Base-by-base conservation (phyloP, 2,888 invertebrate species). In the Hirtodrosophila duncani region DNA sequence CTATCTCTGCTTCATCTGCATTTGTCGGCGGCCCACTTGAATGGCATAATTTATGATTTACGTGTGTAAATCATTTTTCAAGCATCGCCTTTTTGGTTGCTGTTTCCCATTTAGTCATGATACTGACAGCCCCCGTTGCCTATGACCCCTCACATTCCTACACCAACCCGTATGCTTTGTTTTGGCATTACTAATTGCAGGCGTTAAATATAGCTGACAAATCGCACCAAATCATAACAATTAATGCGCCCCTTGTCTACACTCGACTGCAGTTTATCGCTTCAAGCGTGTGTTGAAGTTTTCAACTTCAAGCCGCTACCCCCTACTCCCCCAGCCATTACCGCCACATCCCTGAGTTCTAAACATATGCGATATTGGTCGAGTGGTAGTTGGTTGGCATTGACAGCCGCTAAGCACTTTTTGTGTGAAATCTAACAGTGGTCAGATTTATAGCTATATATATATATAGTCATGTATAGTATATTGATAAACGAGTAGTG, bases 1-100 rank as follows among this genome's bases (percentile, higher is more conserved):
- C n/a, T n/a, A n/a, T n/a, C n/a, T n/a, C n/a, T n/a, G n/a, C n/a
- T n/a, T n/a, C 75, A 77, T 67, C 78, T 78, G 79, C 75, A 69
- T 69, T 70, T 74, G 72, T 58, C 81, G 58, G 27, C 26, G 55
- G 33, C 7, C 56, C 81, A 74, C 79, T 74, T 66, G 39, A 79
- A 63, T 39, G 48, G 43, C 62, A 64, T 79, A 81, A 75, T 81
- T 81, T 75, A 75, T 81, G 74, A 75, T 75, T 75, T 81, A 48
- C 50, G 77, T 57, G 71, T 70, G 71, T 81, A 75, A 81, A 81
- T 81, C 74, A 81, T 53, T 57, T 69, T 53, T 81, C 51, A 74
- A 81, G 81, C 44, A 67, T 48, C 43, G 49, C 52, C 38, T n/a
- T n/a, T n/a, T n/a, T n/a, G n/a, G n/a, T n/a, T n/a, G n/a, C n/a